Evolutionary conservation across 2,888 invertebrate genomes (phyloP), one percentile per base, ranked within the genome.

Genomic region (Drosophila antonietae): DNA sequence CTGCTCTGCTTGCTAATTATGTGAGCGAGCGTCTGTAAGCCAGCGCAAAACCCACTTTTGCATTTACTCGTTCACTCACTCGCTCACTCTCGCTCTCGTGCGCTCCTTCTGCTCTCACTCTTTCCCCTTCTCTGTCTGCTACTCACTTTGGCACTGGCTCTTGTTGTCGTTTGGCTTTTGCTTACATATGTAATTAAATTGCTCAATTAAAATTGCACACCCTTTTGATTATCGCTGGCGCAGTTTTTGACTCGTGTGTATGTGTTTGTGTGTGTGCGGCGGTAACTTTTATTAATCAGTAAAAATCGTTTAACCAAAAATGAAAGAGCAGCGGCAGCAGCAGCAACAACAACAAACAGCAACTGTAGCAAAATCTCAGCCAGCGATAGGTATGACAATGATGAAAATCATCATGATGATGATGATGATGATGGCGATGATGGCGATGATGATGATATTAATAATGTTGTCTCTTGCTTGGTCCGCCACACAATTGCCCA

Each of bases 121-220:
- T 3, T 23, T 37, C 33, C 33, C 28, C n/a, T 39, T 2, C 35
- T 1, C 41, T 23, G 58, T 53, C 53, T 37, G 55, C 44, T 33
- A 39, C 33, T 60, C 59, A n/a, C 58, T 9, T 44, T 57, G 57
- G 23, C 49, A 12, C 15, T 56, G 33, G 44, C 73, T 73, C 51
- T 66, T 65, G 53, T 58, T 66, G 64, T 70, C 70, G 68, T 68
- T 80, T 70, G 68, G 74, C 78, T 79, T 89, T 85, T 89, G 90
- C 87, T 88, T 88, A 83, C 87, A 88, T 88, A 90, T 90, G 90
- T 91, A 91, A 91, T 91, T 91, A 91, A 91, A 91, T 91, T 91
- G 91, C 83, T 91, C 92, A 91, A 91, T 91, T 91, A 91, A 91
- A 91, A 91, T 91, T 91, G 91, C 92, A 91, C 92, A 91, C 92